Conservation (phyloP, 2,797 vertebrate species). For the Onychomys arenicola region DNA sequence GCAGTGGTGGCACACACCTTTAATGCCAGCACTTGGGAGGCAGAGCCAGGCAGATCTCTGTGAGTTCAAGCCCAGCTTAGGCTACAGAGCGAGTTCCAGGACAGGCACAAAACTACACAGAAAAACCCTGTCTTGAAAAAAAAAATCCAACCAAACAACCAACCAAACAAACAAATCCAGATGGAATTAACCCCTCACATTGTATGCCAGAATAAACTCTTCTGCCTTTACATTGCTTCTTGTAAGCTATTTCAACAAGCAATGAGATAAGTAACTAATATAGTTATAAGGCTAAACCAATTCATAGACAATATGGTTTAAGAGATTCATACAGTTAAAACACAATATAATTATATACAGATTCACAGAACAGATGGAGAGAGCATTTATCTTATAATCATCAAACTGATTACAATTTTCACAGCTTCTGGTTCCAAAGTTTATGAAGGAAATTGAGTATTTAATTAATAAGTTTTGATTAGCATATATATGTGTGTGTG, state of each 20-base stretch:
- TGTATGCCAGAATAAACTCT: background rate
- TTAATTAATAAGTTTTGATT: constrained; percentile 40
- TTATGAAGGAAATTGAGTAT: background rate
- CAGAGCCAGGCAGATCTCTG: no score
- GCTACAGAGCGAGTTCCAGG: no score
- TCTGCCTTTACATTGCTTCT: background rate
- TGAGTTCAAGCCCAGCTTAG: no score
- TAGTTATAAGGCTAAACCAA: constrained; percentile 35
- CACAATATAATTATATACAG: background rate
- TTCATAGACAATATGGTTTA: background rate
- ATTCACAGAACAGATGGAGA: constrained; percentile 15
- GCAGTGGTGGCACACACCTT: no score
- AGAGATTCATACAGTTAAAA: constrained; percentile 37
- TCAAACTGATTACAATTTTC: constrained; percentile 50
- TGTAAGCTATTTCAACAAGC: background rate
- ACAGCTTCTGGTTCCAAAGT: constrained; percentile 16
- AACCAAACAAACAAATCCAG: no score
- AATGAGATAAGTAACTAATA: background rate
- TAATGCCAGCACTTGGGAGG: no score
- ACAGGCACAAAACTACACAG: no score
- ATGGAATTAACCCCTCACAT: background rate
- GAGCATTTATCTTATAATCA: background rate
- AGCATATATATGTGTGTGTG: background rate
- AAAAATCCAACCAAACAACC: no score
- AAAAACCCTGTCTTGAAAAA: no score